Evolutionary conservation across 2,113 vertebrate genomes (phyloP).

Genomic region (Tapirus terrestris): DNA sequence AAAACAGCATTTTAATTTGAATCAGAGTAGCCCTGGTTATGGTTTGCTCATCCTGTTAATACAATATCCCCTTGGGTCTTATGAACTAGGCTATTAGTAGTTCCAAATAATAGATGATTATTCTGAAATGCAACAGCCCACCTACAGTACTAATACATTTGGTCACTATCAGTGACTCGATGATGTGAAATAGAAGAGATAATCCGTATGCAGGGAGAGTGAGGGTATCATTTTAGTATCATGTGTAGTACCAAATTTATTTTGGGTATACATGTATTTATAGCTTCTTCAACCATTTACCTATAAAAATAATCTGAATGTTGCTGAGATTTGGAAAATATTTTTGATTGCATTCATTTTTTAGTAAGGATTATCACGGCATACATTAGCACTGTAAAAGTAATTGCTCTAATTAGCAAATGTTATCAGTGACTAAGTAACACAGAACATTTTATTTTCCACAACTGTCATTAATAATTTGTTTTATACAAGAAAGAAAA

Average conservation of each 20-base stretch:
- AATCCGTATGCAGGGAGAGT: not conserved
- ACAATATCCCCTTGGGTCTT: not conserved
- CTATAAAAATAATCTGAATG: not conserved
- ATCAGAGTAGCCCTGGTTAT: conserved; percentile 59
- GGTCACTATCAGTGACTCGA: not conserved
- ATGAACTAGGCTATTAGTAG: conserved; percentile 35
- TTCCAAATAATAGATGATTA: conserved; percentile 29
- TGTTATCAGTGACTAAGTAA: conserved; percentile 43
- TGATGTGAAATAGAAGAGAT: not conserved
- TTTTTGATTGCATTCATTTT: conserved; percentile 32
- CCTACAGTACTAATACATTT: not conserved
- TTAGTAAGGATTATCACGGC: not conserved
- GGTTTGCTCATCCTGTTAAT: conserved; percentile 55
- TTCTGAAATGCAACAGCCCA: not conserved
- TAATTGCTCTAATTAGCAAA: conserved; percentile 67
- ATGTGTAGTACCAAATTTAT: not conserved
- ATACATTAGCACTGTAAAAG: conserved; percentile 27
- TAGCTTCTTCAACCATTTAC: not conserved
- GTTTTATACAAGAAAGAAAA: not conserved
- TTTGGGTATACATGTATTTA: not conserved
- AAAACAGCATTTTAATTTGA: conserved; percentile 85
- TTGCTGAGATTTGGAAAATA: not conserved
- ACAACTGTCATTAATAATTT: conserved; percentile 32
- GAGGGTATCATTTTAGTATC: not conserved
- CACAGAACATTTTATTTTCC: conserved; percentile 51